Conservation (phyloP, 2,113 vertebrate genomes). For the Upupa epops region DNA sequence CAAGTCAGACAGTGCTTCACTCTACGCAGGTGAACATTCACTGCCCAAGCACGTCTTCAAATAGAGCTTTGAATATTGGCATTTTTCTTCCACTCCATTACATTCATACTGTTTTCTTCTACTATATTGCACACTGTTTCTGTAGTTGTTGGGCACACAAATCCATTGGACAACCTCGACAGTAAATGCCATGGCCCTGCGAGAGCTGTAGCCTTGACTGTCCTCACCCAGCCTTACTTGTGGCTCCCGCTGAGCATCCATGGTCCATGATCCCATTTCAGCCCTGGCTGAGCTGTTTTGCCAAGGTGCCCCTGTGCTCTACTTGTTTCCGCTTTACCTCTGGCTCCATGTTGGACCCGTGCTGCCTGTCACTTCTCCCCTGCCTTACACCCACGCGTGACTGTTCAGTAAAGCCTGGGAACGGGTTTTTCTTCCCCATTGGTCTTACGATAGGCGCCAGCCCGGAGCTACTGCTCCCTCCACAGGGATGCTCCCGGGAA, state of each 20-base stretch:
- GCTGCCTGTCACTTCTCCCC: neutral
- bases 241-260: neutral
- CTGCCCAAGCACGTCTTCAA: neutral
- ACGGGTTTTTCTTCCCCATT: neutral
- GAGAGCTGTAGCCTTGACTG: neutral
- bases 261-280: neutral
- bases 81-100: neutral
- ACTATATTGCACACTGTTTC: neutral
- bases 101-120: no score
- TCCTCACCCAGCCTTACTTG: neutral
- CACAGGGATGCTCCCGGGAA: neutral
- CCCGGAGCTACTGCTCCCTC: neutral
- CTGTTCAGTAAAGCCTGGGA: neutral
- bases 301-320: neutral
- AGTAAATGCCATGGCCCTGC: rapidly evolving
- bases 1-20: neutral
- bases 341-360: neutral
- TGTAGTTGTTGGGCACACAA: neutral
- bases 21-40: neutral
- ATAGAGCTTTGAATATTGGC: neutral
- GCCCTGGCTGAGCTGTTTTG: no score
- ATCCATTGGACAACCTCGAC: neutral
- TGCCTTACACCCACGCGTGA: neutral
- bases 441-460: neutral
- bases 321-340: neutral